Evolutionary conservation across 2,797 vertebrate genomes (phyloP).

Genomic region (Prunella strophiata): DNA sequence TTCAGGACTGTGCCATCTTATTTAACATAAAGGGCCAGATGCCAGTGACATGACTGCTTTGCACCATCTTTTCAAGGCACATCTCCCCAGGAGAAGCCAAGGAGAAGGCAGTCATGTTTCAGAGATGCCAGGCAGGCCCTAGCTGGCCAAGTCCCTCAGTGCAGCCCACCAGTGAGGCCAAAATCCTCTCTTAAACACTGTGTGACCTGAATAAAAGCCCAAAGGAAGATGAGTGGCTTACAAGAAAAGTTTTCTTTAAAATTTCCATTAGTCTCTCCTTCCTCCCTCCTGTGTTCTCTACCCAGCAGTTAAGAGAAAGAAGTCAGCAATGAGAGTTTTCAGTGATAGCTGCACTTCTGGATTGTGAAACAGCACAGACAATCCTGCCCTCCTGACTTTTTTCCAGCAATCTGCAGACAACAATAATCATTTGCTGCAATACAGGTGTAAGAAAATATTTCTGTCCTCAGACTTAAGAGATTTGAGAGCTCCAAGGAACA

Average conservation of each 20-base stretch:
- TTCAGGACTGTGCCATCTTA: neutral
- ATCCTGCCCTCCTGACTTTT: neutral
- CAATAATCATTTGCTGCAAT: neutral
- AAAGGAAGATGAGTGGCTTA: neutral
- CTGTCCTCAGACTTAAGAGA: neutral
- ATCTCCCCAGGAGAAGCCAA: neutral
- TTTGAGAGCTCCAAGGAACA: neutral
- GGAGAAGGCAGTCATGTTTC: neutral
- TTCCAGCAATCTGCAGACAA: neutral
- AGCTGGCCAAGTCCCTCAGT: neutral
- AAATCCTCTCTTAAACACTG: neutral
- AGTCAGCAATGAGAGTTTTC: neutral
- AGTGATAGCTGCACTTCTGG: neutral
- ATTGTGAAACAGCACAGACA: neutral
- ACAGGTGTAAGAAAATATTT: neutral
- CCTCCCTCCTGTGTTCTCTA: neutral
- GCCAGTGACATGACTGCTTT: neutral
- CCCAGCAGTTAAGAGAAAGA: neutral
- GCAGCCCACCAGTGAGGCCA: neutral
- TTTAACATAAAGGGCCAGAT: neutral
- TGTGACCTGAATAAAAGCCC: neutral
- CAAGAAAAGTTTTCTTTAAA: neutral
- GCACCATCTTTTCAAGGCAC: neutral
- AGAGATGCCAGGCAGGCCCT: neutral
- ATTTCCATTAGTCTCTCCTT: neutral